A percentile compares a stretch with the other conserved stretches of the same genome.
These are phyloP conservation scores for Poecilia wingei DNA, from an alignment of 2,797 vertebrate species.

Conservation along the genomic window DNA sequence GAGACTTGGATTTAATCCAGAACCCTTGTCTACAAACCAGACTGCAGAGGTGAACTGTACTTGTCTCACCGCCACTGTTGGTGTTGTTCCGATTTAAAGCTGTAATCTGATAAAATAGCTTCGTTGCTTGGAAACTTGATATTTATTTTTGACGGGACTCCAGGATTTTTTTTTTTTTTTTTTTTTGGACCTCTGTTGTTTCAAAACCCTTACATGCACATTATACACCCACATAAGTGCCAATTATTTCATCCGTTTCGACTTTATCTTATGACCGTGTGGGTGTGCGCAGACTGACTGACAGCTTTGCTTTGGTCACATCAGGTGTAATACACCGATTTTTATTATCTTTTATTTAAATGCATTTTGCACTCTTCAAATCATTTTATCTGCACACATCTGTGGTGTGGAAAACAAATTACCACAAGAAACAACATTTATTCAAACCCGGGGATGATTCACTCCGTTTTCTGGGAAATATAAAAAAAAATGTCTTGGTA, in stretches of 20 bases:
- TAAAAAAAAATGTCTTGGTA: background rate
- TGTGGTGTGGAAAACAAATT: background rate
- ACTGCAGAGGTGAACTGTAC: background rate
- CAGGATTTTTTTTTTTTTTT: background rate
- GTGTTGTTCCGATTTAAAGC: background rate
- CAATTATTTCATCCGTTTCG: conserved; percentile 11
- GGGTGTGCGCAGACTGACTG: conserved; percentile 11
- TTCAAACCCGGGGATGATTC: background rate
- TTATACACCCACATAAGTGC: conserved; percentile 17
- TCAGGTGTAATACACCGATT: background rate
- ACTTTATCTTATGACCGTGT: conserved; percentile 5
- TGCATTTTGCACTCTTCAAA: background rate
- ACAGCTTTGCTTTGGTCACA: conserved; percentile 1
- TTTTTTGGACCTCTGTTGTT: background rate
- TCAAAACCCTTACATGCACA: background rate
- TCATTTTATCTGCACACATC: background rate
- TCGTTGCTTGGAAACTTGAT: background rate
- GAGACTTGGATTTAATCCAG: background rate
- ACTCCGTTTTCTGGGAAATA: background rate
- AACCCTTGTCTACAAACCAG: background rate
- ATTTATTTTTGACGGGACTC: background rate
- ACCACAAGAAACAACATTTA: background rate
- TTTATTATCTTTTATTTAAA: background rate
- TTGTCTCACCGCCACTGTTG: background rate
- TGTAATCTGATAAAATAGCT: background rate